Base-by-base conservation (phyloP, 2,797 vertebrate species). In the Anguilla megastoma region DNA sequence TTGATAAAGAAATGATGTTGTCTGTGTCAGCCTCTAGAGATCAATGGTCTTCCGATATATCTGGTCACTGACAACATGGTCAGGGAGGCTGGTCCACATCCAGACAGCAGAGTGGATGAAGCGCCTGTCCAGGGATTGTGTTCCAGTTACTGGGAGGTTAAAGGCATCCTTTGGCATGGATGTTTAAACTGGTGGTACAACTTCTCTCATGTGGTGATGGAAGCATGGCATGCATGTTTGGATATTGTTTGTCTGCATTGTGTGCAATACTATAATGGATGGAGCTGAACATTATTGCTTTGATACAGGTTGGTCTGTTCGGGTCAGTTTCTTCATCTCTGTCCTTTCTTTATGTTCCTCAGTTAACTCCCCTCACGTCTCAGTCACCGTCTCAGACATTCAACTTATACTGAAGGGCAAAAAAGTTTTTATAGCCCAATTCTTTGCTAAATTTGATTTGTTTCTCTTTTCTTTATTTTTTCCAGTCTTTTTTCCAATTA, bases 361-460 rank as follows among this genome's bases (percentile, higher is more conserved):
- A 18, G 33, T 21, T 79, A 16, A 41, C 33, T 79, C 36, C 18
- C 36, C 18, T 36, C 79, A 48, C 7, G 8, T 50, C 41, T 50
- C 45, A 9, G 45, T 50, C 79, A 50, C 8, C 9, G 79, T 24
- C 41, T 48, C 79, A 50, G 45, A 50, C 79, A 82, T 48, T 80
- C 76, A 45, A 48, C 33, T 18, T 41, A 5, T 41, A 80, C 79
- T 50, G 79, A 82, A 82, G 45, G 79, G 74, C 6, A 12, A 82
- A 82, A 82, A 82, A 82, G 79, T 82, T 82, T 80, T 82, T 24
- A n/a, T 82, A 82, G 21, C 79, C 79, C 33, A 76, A 33, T 76
- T 76, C 74, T 76, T 76, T 50, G 60, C n/a, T 18, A 33, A 85
- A 60, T 85, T 85, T 33, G 52, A 85, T 36, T 85, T 21, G 30